Evolutionary conservation across 2,113 vertebrate genomes (phyloP).

Genomic region (Eclectus roratus): DNA sequence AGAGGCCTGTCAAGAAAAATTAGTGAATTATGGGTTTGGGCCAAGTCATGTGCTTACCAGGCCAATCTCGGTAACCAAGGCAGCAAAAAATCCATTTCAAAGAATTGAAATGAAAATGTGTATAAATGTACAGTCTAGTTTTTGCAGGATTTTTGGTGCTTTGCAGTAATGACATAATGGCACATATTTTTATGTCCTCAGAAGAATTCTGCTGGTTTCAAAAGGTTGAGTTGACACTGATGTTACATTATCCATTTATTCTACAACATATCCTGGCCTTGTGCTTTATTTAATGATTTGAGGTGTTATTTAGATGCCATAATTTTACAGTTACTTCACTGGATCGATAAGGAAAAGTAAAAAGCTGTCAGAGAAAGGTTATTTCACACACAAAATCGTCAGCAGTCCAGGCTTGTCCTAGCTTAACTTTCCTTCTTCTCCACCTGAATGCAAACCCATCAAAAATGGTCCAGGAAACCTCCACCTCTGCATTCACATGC

Average conservation of each 20-base stretch:
- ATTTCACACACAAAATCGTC: background rate
- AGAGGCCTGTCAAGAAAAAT: conserved; percentile 54
- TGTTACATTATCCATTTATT: conserved; percentile 1
- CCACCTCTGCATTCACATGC: background rate
- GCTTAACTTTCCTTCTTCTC: background rate
- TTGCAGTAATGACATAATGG: background rate
- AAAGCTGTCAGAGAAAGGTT: background rate
- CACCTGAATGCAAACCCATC: background rate
- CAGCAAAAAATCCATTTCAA: conserved; percentile 24
- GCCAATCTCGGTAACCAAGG: conserved; percentile 48
- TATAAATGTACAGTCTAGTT: background rate
- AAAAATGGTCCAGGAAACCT: background rate
- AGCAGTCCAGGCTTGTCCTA: background rate
- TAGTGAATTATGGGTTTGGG: conserved; percentile 40
- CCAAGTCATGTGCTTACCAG: conserved; percentile 39
- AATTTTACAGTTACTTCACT: conserved; percentile 14
- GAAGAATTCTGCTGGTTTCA: conserved; percentile 20
- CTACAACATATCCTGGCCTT: background rate
- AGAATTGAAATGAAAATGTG: conserved; percentile 41
- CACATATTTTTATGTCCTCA: conserved; percentile 4
- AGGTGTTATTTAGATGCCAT: conserved; percentile 8
- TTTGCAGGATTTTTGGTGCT: background rate
- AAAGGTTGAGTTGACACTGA: background rate
- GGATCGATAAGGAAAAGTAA: background rate
- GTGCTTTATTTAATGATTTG: background rate